Evolutionary conservation across 2,113 vertebrate species (phyloP), one percentile per base, ranked within the genome.

Genomic region (Ellobius talpinus): DNA sequence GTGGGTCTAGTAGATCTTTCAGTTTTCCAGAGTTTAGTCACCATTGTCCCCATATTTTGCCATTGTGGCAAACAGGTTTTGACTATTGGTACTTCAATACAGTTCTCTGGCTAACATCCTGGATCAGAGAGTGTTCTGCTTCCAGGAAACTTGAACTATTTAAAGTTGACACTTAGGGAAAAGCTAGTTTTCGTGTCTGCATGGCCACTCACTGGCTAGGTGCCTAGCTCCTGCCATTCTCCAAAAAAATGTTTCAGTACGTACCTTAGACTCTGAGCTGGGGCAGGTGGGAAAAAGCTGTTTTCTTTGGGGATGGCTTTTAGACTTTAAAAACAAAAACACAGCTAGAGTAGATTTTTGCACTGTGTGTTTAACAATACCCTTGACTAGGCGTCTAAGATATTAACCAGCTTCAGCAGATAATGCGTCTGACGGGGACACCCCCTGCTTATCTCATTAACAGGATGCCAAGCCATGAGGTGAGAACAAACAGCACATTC

Each of bases 331-430:
- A 68, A 68, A 84, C 74, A 84, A 61, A 88, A 90, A 77, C 90
- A 87, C 96, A 29, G 97, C 92, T 98, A 98, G 97, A 90, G 92
- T 97, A 97, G 91, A 97, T 91, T 93, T 98, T 97, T 98, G 98
- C 97, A 97, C 98, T 98, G 97, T 98, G 97, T 98, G 98, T 98
- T 98, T 98, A 98, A 98, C 99, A 99, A 99, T 98, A 98, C 99
- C 99, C 99, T 99, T 99, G 99, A 99, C 99, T 97, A 97, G 98
- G 99, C 98, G 97, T 98, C 98, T 97, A 99, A 99, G 99, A 99
- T 99, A 99, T 99, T 99, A 99, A 99, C 99, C 99, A 99, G 99
- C 99, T 99, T 98, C 99, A 99, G 99, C 99, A 99, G 99, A 99
- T 99, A 98, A 99, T 99, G 99, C 99, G 99, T 94, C 99, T 99